phyloP scores from a whole-genome alignment of 2,888 invertebrate species.

The Phyto melanocephala region DNA sequence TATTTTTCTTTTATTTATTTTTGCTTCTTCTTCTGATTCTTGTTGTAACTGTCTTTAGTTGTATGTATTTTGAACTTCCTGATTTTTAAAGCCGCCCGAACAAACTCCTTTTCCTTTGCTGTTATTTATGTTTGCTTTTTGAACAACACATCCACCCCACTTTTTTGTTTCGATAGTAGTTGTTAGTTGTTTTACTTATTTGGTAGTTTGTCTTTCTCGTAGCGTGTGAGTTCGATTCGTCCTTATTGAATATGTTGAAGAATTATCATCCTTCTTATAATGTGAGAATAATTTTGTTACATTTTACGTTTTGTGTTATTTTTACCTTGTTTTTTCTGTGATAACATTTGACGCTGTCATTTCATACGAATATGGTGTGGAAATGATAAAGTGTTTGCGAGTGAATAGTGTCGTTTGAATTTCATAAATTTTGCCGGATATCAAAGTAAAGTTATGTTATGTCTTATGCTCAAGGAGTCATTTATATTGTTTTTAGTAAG shows the following conservation, averaged over 20 bases:
- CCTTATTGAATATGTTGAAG: conserved; percentile 17
- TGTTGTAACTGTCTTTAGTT: conserved; percentile 5
- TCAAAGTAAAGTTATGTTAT: conserved; percentile 59
- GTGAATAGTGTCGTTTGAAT: conserved; percentile 66
- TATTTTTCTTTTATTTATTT: conserved; percentile 49
- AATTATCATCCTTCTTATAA: conserved; percentile 33
- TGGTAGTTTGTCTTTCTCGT: not conserved
- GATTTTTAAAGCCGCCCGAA: conserved; percentile 5
- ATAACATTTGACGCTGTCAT: conserved; percentile 24
- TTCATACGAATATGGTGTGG: conserved; percentile 52
- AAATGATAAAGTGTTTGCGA: conserved; percentile 66
- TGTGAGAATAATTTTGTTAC: conserved; percentile 11
- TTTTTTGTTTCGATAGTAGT: not conserved
- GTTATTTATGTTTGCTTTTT: not conserved
- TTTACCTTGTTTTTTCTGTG: not conserved
- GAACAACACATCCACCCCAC: not conserved
- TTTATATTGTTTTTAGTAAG: not conserved
- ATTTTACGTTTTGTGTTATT: not conserved
- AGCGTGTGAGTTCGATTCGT: not conserved
- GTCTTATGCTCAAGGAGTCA: conserved; percentile 24
- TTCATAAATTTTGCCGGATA: conserved; percentile 67
- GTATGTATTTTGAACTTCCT: conserved; percentile 25
- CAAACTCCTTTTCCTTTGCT: not conserved
- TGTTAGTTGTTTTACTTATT: too few species aligned
- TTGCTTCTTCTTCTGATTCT: conserved; percentile 18